Conservation (phyloP, 35 echinoderm and acorn worm genomes). For the Holothuria glaberrima region DNA sequence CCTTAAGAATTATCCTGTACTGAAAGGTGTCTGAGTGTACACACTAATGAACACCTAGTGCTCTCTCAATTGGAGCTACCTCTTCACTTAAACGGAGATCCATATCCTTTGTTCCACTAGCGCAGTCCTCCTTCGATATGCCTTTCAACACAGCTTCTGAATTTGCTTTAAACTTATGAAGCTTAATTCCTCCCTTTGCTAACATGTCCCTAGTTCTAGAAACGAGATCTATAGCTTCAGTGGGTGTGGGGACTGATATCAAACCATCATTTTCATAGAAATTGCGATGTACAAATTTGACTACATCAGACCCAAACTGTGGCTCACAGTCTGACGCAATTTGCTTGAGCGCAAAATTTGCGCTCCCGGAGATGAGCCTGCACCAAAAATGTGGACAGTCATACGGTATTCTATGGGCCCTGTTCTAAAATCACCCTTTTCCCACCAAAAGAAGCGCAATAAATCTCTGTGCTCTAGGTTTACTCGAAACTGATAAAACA, state of each 20-base stretch:
- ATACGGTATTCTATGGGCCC: constrained; percentile 62
- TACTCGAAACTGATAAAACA: constrained; percentile 71
- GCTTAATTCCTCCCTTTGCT: constrained; percentile 28
- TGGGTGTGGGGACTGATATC: constrained; percentile 36
- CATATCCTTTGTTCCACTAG: background rate
- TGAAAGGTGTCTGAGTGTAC: constrained; percentile 46
- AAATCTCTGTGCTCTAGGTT: constrained; percentile 46
- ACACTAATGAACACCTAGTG: constrained; percentile 57
- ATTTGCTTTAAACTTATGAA: constrained; percentile 73
- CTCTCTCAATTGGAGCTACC: constrained; percentile 54
- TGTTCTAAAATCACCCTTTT: constrained; percentile 40
- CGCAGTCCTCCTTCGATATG: constrained; percentile 40
- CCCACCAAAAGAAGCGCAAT: constrained; percentile 74
- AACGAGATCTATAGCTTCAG: constrained; percentile 47
- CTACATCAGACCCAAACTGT: constrained; percentile 46
- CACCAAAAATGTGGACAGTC: constrained; percentile 67
- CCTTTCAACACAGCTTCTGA: constrained; percentile 31
- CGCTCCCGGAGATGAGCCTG: constrained; percentile 58
- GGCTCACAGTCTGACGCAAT: constrained; percentile 29
- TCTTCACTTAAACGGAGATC: constrained; percentile 25
- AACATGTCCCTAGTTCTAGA: constrained; percentile 47
- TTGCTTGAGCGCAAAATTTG: constrained; percentile 64
- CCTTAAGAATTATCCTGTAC: constrained; percentile 24
- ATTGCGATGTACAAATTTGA: constrained; percentile 39
- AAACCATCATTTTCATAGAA: constrained; percentile 74